Evolutionary conservation across 1,140 invertebrate species (phyloP), one percentile per base, ranked within the genome.

Genomic region (Dreissena polymorpha): DNA sequence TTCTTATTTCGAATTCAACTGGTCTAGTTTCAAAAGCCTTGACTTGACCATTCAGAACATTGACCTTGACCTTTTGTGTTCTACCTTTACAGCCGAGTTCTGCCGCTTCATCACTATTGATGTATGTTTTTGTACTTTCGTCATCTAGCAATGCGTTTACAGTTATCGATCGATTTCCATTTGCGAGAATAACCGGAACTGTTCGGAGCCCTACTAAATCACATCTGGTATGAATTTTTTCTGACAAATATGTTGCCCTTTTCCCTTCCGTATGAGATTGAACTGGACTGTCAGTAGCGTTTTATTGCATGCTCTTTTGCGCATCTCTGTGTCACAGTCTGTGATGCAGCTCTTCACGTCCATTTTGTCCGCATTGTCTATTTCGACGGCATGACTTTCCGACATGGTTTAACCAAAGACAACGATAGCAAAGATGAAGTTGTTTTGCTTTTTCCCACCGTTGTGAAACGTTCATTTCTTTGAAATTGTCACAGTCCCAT

Each of bases 131-230:
- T 21, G 72, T 75, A 27, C 72, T 75, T n/a, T 23, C 72, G 29
- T 75, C 72, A 63, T 75, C 72, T 23, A 75, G 55, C 53, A 75
- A 60, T 18, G 72, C 21, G 27, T 75, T 75, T 12, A 75, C 72
- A 12, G 12, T 55, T 75, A 57, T 18, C 8, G 7, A 25, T 8
- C 29, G 18, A 13, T 51, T 57, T 14, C 25, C 25, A n/a, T 29
- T 50, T 50, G 25, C 13, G 14, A 75, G 13, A 2, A 75, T 39
- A 12, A 75, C 51, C 57, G 72, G 5, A 21, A 75, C 72, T 63
- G 72, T 75, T 39, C 72, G 53, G 14, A 75, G 55, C 23, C 18
- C 72, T 60, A 39, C 39, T 5, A 39, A 39, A 39, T 39, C 39
- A 39, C 3, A 39, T 39, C 39, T 39, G 39, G 39, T 39, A 39